phyloP scores from a whole-genome alignment of 2,113 vertebrate species.

The Nibea coibor region DNA sequence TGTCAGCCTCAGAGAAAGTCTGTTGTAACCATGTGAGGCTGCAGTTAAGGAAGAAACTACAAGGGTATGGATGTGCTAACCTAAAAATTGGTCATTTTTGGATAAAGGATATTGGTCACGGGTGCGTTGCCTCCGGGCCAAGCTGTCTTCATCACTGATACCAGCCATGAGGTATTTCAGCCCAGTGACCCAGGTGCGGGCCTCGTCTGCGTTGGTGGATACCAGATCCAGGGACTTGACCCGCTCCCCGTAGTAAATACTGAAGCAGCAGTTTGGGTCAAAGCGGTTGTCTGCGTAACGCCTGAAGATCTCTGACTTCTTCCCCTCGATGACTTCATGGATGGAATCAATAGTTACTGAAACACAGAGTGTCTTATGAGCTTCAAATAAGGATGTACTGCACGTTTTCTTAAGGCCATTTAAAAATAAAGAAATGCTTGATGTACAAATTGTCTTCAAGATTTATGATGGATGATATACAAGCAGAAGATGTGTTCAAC shows the following conservation, averaged over 20 bases:
- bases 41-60: conserved; percentile 83
- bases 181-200: conserved; percentile 94
- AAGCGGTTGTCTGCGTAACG: conserved; percentile 90
- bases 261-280: conserved; percentile 97
- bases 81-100: background rate
- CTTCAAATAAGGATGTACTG: too few species aligned
- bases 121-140: conserved; percentile 93
- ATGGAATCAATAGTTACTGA: conserved; percentile 91
- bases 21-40: conserved; percentile 93
- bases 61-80: background rate
- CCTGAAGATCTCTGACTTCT: conserved; percentile 94
- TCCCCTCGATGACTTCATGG: conserved; percentile 95
- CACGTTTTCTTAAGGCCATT: too few species aligned
- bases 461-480: too few species aligned
- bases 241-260: conserved; percentile 93
- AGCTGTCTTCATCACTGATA: conserved; percentile 96
- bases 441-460: too few species aligned
- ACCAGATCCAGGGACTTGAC: conserved; percentile 95
- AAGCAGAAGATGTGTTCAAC: too few species aligned
- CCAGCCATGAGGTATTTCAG: conserved; percentile 97
- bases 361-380: conserved; percentile 10
- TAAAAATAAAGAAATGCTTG: too few species aligned
- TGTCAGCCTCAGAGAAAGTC: conserved; percentile 97
- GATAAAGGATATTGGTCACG: conserved; percentile 96
- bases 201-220: conserved; percentile 87